These are phyloP conservation scores for Papilio polyxenes DNA, from an alignment of 1,140 invertebrate species.

Conservation along the genomic window DNA sequence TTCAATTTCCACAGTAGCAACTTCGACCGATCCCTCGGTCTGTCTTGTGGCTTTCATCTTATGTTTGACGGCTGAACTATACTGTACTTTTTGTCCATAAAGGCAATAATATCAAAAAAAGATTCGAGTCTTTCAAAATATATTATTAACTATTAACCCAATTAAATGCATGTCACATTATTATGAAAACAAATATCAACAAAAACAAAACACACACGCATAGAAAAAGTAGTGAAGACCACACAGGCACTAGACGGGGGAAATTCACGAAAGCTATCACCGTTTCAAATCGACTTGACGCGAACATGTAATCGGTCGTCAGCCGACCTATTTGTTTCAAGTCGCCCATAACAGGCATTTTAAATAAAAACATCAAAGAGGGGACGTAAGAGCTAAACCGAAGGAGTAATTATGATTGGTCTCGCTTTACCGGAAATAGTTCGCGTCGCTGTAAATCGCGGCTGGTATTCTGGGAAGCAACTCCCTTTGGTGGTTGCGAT, in stretches of 20 bases:
- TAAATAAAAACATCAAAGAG: constrained; percentile 79
- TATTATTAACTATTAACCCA: constrained; percentile 33
- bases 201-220: constrained; percentile 51
- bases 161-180: constrained; percentile 59
- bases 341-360: constrained; percentile 72
- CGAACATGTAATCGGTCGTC: constrained; percentile 74
- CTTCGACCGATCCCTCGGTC: background rate
- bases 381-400: constrained; percentile 65
- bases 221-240: constrained; percentile 57
- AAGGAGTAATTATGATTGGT: constrained; percentile 79
- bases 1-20: background rate
- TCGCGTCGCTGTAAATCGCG: constrained; percentile 73
- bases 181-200: constrained; percentile 52
- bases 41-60: background rate
- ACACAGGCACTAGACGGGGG: constrained; percentile 65
- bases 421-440: constrained; percentile 77
- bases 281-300: constrained; percentile 76
- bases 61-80: no score
- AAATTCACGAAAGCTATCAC: constrained; percentile 72
- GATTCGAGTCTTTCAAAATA: no score
- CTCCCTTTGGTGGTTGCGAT: constrained; percentile 46
- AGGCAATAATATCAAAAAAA: no score
- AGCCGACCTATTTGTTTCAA: constrained; percentile 78
- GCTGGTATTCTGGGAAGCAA: constrained; percentile 62
- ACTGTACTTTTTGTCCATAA: no score